phyloP scores from a whole-genome alignment of 2,113 vertebrate genomes.

The Girardinichthys multiradiatus region DNA sequence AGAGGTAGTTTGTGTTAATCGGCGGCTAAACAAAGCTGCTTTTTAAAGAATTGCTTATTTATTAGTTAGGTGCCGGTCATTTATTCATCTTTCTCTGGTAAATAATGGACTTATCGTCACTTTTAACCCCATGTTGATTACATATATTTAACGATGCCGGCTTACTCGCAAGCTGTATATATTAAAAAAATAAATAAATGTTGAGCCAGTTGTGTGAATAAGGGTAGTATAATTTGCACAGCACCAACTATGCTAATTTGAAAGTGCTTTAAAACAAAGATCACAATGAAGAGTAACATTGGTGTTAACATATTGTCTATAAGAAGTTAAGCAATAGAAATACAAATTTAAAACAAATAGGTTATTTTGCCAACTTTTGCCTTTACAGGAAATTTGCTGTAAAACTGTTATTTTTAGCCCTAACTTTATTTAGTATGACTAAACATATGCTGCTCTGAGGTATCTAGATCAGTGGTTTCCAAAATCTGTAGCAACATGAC shows the following conservation, averaged over 20 bases:
- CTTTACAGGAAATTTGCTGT: too few relatives aligned
- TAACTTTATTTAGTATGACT: too few relatives aligned
- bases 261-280: too few relatives aligned
- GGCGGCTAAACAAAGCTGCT: conserved; percentile 33
- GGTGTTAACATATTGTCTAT: neutral
- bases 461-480: neutral
- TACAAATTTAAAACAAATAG: neutral
- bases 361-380: too few relatives aligned
- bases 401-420: too few relatives aligned
- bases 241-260: neutral
- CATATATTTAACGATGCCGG: too few relatives aligned
- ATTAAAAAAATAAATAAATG: too few relatives aligned
- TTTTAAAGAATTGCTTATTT: conserved; percentile 19
- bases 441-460: neutral
- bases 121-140: neutral
- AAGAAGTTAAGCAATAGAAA: neutral
- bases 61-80: conserved; percentile 29
- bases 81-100: conserved; percentile 48
- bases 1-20: neutral
- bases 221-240: too few relatives aligned
- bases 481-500: neutral
- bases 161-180: too few relatives aligned
- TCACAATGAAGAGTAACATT: too few relatives aligned
- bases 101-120: conserved; percentile 50
- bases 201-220: too few relatives aligned